phyloP scores from a whole-genome alignment of 1,140 invertebrate species.

The Camponotus vicinus region DNA sequence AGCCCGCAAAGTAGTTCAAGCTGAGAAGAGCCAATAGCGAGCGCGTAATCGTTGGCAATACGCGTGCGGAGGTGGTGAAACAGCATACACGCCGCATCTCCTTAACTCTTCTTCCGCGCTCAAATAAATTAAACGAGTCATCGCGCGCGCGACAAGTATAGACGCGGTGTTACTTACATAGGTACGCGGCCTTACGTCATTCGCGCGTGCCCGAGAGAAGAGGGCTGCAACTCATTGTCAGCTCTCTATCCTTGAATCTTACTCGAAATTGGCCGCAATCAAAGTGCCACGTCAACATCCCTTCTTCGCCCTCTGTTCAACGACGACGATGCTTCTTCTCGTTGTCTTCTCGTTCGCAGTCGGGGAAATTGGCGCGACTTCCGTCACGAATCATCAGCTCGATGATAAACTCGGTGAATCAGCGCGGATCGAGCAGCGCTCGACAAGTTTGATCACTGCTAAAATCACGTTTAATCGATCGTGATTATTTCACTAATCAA shows the following conservation, averaged over 20 bases:
- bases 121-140: conserved; percentile 73
- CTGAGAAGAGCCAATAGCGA: conserved; percentile 68
- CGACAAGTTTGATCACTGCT: background rate
- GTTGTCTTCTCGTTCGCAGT: conserved; percentile 26
- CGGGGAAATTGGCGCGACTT: conserved; percentile 63
- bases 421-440: background rate
- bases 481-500: background rate
- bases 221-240: conserved; percentile 31
- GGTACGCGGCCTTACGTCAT: conserved; percentile 72
- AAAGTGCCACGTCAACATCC: conserved; percentile 77
- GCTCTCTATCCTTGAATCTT: conserved; percentile 76
- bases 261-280: conserved; percentile 73
- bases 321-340: conserved; percentile 10
- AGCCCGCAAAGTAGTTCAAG: conserved; percentile 77
- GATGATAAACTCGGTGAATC: conserved; percentile 22
- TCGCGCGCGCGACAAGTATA: conserved; percentile 61
- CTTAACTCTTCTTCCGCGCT: conserved; percentile 65
- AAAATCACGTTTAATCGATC: background rate
- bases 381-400: conserved; percentile 27
- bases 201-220: conserved; percentile 45
- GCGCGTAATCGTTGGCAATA: conserved; percentile 67
- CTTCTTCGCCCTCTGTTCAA: background rate
- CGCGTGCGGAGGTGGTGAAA: conserved; percentile 62
- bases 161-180: conserved; percentile 66
- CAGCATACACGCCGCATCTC: conserved; percentile 61